A percentile compares a stretch with the other conserved stretches of the same genome.
Evolutionary conservation across 2,888 invertebrate species (phyloP).

Genomic region (Sarcophaga caerulescens): DNA sequence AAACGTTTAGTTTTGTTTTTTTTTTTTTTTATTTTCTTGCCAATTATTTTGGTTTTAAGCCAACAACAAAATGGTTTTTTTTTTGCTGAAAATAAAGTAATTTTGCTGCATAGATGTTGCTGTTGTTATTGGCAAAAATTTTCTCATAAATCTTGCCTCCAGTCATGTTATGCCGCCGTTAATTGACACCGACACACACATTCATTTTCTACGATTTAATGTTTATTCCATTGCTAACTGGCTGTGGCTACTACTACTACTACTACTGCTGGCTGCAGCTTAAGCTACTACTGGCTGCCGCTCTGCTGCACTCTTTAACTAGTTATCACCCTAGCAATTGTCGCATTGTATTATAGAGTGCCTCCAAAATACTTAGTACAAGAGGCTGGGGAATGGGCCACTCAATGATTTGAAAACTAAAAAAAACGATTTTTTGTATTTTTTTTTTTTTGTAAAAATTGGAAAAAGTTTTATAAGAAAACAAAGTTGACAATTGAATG

Average conservation of each 20-base stretch:
- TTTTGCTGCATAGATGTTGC: conserved; percentile 5
- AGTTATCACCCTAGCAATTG: conserved; percentile 66
- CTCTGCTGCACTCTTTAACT: conserved; percentile 45
- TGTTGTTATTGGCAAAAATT: conserved; percentile 41
- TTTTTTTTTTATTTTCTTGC: conserved; percentile 49
- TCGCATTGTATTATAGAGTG: conserved; percentile 54
- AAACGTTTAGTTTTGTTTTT: conserved; percentile 1
- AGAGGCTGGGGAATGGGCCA: background rate
- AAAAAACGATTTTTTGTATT: background rate
- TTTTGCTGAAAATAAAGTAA: background rate
- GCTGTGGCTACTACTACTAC: conserved; percentile 21
- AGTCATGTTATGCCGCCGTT: conserved; percentile 69
- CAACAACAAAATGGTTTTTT: too few relatives aligned
- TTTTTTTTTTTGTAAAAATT: background rate
- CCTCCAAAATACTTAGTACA: background rate
- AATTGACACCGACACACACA: conserved; percentile 70
- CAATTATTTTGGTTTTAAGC: conserved; percentile 65
- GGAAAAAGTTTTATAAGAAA: conserved; percentile 41
- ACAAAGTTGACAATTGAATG: conserved; percentile 68
- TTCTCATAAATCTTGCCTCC: conserved; percentile 67
- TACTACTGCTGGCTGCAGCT: conserved; percentile 23
- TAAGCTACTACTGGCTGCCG: conserved; percentile 14
- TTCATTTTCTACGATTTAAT: conserved; percentile 62
- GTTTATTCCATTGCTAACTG: conserved; percentile 44
- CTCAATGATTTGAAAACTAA: conserved; percentile 5